Conservation (phyloP, 2,113 vertebrate species). For the Sclerurus mexicanus region DNA sequence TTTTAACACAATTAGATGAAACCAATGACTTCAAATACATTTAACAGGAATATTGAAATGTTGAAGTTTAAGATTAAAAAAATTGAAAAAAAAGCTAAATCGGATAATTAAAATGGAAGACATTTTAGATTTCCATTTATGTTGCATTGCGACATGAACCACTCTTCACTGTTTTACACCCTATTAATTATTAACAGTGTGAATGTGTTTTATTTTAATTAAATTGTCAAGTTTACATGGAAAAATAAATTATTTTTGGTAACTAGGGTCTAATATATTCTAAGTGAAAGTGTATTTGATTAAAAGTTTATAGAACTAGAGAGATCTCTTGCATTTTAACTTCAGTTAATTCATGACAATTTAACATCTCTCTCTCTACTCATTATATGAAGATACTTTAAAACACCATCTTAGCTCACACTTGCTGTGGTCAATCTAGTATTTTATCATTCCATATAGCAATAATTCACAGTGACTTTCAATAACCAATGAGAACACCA, state of each 20-base stretch:
- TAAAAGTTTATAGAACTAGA: not conserved
- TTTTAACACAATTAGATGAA: constrained; percentile 1
- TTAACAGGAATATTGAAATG: not conserved
- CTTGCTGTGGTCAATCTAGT: not conserved
- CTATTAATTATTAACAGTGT: not conserved
- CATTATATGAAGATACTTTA: not conserved
- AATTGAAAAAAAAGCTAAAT: not conserved
- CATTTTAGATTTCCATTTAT: not conserved
- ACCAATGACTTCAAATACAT: not conserved
- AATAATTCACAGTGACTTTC: not conserved
- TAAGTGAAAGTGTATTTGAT: not conserved
- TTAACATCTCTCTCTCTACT: not conserved
- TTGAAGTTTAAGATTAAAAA: not conserved
- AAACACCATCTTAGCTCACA: not conserved
- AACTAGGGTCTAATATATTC: not conserved
- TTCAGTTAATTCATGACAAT: not conserved
- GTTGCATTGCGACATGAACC: not conserved
- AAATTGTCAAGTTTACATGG: not conserved
- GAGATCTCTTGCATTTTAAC: not conserved
- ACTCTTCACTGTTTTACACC: not conserved
- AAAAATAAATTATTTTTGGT: not conserved
- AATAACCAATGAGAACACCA: not conserved
- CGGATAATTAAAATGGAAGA: not conserved
- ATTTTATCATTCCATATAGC: not conserved
- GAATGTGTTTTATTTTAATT: constrained; percentile 38